Percentiles rank a stretch among this genome's conserved stretches.
Conservation (phyloP, 2,888 invertebrate genomes). For the Arctia plantaginis region DNA sequence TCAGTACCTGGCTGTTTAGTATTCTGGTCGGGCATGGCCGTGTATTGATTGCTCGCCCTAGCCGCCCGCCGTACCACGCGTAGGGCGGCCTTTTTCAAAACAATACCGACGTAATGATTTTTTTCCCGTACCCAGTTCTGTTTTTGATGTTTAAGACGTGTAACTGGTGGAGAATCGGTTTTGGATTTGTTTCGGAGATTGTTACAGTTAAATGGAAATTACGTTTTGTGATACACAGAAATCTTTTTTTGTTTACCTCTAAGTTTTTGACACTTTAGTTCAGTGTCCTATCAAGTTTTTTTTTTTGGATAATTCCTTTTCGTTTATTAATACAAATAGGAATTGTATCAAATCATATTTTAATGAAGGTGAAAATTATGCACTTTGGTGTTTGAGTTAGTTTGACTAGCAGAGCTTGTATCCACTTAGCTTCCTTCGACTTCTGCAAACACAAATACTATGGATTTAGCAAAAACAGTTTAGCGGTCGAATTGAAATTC, state of each 20-base stretch:
- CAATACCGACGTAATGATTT: conserved; percentile 70
- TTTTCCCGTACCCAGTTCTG: conserved; percentile 52
- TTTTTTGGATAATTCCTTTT: no score
- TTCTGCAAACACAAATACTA: conserved; percentile 15
- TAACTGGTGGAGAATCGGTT: conserved; percentile 31
- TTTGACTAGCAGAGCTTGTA: not conserved
- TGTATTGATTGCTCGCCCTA: conserved; percentile 88
- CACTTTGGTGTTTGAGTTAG: not conserved
- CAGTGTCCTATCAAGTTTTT: not conserved
- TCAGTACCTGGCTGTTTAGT: conserved; percentile 81
- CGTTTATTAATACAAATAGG: not conserved
- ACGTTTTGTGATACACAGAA: not conserved
- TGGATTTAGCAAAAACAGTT: conserved; percentile 18
- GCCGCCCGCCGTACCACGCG: conserved; percentile 61
- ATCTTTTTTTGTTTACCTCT: not conserved
- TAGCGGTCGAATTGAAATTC: conserved; percentile 50
- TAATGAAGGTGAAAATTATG: not conserved
- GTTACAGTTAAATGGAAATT: conserved; percentile 7
- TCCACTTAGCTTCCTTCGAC: conserved; percentile 5
- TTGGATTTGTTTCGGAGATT: conserved; percentile 37
- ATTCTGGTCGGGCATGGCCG: conserved; percentile 87
- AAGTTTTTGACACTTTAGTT: not conserved
- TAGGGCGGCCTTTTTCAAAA: conserved; percentile 81
- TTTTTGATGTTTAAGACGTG: conserved; percentile 55
- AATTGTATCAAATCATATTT: not conserved